Conservation (phyloP, 2,888 invertebrate genomes). For the Cerastis leucographa region DNA sequence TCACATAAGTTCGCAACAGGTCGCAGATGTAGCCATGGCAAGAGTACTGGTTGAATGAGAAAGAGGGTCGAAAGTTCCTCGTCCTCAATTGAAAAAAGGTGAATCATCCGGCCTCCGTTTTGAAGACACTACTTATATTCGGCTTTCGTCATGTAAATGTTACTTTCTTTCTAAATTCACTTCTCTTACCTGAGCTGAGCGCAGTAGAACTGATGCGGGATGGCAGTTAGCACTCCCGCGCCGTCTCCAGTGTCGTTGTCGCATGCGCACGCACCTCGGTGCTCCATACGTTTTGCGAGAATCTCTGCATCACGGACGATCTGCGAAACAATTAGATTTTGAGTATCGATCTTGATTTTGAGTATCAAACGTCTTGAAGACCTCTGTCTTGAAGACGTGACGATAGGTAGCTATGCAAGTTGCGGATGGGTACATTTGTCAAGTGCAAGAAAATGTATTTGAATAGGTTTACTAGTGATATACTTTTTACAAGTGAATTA, state of each 20-base stretch:
- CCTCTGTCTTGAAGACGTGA: too few species aligned
- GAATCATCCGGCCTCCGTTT: not conserved
- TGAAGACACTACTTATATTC: not conserved
- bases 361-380: too few species aligned
- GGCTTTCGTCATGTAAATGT: too few species aligned
- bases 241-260: slow-evolving; percentile 99
- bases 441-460: not conserved
- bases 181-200: slow-evolving; percentile 93
- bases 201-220: slow-evolving; percentile 98
- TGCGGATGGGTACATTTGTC: too few species aligned
- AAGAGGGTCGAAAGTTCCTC: not conserved
- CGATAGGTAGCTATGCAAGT: too few species aligned
- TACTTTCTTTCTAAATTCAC: not conserved
- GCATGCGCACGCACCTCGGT: slow-evolving; percentile 99
- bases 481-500: too few species aligned
- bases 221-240: slow-evolving; percentile 98
- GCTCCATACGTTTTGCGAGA: slow-evolving; percentile 99
- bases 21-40: not conserved
- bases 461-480: too few species aligned
- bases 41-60: not conserved
- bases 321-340: slow-evolving; percentile 82
- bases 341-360: not conserved
- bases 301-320: slow-evolving; percentile 98
- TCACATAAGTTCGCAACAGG: too few species aligned
- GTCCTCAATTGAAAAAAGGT: not conserved